Conservation (phyloP, 2,888 invertebrate genomes). For the Peribatodes rhomboidaria region DNA sequence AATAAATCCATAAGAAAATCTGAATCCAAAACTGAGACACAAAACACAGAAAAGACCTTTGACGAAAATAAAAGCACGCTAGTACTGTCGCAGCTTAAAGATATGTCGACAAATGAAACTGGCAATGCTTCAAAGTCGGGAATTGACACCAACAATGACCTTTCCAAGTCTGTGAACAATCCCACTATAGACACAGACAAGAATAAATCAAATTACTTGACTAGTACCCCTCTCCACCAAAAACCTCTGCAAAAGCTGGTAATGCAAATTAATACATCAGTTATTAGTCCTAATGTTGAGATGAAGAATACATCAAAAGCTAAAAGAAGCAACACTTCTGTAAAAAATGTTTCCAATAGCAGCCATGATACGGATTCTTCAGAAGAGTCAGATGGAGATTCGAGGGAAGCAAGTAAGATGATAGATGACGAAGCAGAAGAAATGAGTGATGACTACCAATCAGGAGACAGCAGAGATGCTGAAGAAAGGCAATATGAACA, state of each 20-base stretch:
- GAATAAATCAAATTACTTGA: conserved; percentile 65
- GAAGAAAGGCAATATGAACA: conserved; percentile 78
- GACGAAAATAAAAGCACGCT: conserved; percentile 72
- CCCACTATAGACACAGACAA: conserved; percentile 55
- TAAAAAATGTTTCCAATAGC: conserved; percentile 24
- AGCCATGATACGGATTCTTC: conserved; percentile 22
- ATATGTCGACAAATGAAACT: conserved; percentile 60
- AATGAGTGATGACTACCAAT: conserved; percentile 76
- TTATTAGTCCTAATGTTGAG: conserved; percentile 57
- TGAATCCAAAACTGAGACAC: conserved; percentile 47
- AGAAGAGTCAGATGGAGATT: conserved; percentile 44
- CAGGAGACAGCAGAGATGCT: conserved; percentile 81
- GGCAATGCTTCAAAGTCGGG: conserved; percentile 55
- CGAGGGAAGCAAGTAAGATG: conserved; percentile 55
- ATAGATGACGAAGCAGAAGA: conserved; percentile 75
- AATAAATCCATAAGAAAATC: conserved; percentile 58
- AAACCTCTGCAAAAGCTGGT: conserved; percentile 62
- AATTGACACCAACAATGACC: conserved; percentile 52
- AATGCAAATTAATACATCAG: conserved; percentile 68
- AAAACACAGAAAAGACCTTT: conserved; percentile 54
- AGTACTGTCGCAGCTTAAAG: conserved; percentile 72
- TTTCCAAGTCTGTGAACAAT: conserved; percentile 61
- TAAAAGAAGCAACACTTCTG: conserved; percentile 32
- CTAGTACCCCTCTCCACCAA: conserved; percentile 76
- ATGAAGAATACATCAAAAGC: conserved; percentile 44